Percentiles rank a stretch among this genome's conserved stretches.
Conservation (phyloP, 2,888 invertebrate genomes). For the Megalurothrips usitatus region DNA sequence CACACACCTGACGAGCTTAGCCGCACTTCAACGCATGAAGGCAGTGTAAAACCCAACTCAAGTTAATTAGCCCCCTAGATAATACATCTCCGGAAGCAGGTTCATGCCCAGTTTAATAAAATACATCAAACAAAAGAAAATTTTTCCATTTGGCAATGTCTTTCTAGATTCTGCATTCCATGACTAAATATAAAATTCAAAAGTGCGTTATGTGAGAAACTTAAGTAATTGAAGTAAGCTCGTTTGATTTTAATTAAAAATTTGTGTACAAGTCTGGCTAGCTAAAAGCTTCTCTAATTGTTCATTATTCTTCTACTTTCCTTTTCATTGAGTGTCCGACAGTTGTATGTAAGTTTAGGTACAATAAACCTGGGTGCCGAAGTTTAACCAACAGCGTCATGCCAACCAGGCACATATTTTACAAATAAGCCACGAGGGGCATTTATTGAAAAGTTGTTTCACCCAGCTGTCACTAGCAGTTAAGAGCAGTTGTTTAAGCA, state of each 20-base stretch:
- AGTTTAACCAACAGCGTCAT: too few species aligned
- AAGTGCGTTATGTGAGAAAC: background rate
- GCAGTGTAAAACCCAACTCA: background rate
- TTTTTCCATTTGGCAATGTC: background rate
- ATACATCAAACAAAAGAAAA: background rate
- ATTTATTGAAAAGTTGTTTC: background rate
- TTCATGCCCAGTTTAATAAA: background rate
- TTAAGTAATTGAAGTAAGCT: background rate
- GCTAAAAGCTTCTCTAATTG: conserved; percentile 11
- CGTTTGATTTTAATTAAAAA: background rate
- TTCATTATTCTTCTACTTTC: conserved; percentile 23
- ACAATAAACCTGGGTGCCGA: background rate
- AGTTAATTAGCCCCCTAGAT: background rate
- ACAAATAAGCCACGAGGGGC: too few species aligned
- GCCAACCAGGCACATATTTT: too few species aligned
- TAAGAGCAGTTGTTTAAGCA: too few species aligned
- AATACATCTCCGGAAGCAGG: background rate
- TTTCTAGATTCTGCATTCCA: background rate
- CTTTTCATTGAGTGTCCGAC: conserved; percentile 1
- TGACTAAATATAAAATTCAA: background rate
- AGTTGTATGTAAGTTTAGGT: background rate
- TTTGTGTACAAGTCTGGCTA: background rate
- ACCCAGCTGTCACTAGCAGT: background rate
- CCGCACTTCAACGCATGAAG: background rate
- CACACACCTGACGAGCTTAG: background rate